phyloP scores from a whole-genome alignment of 2,113 vertebrate genomes.

The Rhodinocichla rosea region DNA sequence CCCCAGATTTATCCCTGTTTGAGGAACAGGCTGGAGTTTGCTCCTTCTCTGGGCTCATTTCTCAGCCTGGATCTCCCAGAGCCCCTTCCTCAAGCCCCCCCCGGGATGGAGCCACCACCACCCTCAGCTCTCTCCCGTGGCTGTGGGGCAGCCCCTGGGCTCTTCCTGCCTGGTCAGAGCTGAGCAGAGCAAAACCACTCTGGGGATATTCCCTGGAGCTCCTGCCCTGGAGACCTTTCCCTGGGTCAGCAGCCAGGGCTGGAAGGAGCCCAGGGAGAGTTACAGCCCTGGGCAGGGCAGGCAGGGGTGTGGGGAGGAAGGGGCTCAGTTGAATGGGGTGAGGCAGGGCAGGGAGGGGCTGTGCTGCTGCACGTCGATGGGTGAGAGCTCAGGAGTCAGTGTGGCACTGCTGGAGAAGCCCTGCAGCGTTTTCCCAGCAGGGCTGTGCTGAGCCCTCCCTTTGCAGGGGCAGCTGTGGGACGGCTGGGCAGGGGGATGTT shows the following conservation, averaged over 20 bases:
- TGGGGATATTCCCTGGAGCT: not conserved
- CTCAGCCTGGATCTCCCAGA: not conserved
- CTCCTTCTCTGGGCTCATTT: not conserved
- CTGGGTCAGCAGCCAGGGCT: not conserved
- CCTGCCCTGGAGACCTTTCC: not conserved
- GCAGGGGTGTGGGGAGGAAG: not conserved
- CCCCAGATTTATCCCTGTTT: not conserved
- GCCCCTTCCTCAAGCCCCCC: not conserved
- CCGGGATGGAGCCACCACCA: not conserved
- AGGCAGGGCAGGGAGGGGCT: not conserved
- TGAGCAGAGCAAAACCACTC: not conserved
- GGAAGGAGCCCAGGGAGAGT: not conserved
- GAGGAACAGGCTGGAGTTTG: not conserved
- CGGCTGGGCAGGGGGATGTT: not conserved
- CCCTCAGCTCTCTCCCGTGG: accelerated
- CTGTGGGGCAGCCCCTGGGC: not conserved
- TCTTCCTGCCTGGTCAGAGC: not conserved
- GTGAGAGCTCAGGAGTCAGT: not conserved
- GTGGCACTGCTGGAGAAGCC: not conserved
- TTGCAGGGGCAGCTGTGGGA: not conserved
- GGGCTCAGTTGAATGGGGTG: not conserved
- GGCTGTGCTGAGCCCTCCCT: not conserved
- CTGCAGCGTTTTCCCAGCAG: not conserved
- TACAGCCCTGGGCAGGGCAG: not conserved
- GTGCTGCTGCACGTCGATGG: not conserved